Base-by-base conservation (phyloP, 2,113 vertebrate genomes). In the Hiodon alosoides region DNA sequence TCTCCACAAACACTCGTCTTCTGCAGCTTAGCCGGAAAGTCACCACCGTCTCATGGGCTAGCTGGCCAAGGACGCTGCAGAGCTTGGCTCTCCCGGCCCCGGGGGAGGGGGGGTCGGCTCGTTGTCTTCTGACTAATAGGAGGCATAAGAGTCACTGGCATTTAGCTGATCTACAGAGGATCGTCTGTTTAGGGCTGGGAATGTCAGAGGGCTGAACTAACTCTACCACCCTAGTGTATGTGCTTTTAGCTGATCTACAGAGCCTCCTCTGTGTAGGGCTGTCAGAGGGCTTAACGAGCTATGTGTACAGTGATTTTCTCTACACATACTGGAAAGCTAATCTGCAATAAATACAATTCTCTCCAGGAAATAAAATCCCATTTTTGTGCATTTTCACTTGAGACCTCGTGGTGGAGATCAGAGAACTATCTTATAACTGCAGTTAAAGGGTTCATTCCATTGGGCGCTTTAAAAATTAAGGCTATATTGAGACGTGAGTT, bases 361-460 rank as follows among this genome's bases (percentile, higher is more conserved):
- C 1, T 31, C 2, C 31, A 31, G 2, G 31, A 31, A 31, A 31
- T 31, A 31, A 31, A 31, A 31, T 31, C 31, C 31, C 31, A 31
- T 58, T 50, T 58, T 71, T 54, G n/a, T 71, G n/a, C 31, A 47
- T 67, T 59, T 58, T 58, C 47, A 7, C 65, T 4, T 58, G 52
- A 17, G 47, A 9, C 73, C 64, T 68, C 64, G 4, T 8, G 58
- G 57, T 48, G 16, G 57, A 70, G 57, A 76, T 76, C 74, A 76
- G 52, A 76, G 67, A 70, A 31, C 10, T 46, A 11, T 3, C 74
- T 60, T 69, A 48, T 68, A 67, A 47, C 9, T 76, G 48, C 53
- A 69, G 67, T 69, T 76, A 11, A 76, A 69, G 16, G 52, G 59
- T 75, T 69, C 52, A 60, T 75, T 52, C 57, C 55, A 31, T 69